A percentile compares a stretch with the other conserved stretches of the same genome.
These are phyloP conservation scores for Listronotus oregonensis DNA, from an alignment of 1,140 invertebrate genomes.

Conservation along the genomic window DNA sequence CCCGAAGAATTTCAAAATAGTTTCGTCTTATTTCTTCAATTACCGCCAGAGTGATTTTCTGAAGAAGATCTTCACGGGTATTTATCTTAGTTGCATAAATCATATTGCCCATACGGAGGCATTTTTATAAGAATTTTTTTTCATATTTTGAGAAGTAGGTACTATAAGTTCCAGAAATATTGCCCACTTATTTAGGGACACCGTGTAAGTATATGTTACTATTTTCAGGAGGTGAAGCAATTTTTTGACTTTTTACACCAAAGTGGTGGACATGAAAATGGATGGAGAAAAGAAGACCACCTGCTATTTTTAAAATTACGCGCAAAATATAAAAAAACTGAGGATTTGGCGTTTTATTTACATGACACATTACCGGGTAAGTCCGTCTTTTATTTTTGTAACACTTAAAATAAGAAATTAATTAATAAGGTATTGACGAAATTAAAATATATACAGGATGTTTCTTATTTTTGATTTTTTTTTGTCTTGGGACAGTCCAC, in stretches of 20 bases:
- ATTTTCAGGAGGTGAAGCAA: constrained; percentile 57
- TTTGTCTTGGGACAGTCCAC: too few relatives aligned
- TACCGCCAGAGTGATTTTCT: too few relatives aligned
- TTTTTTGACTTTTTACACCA: constrained; percentile 58
- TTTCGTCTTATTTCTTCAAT: too few relatives aligned
- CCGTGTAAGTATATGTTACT: neutral
- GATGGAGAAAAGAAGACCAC: constrained; percentile 61
- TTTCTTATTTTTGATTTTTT: too few relatives aligned
- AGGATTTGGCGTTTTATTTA: constrained; percentile 41
- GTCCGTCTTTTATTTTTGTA: neutral
- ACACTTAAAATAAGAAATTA: neutral
- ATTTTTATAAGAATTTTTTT: too few relatives aligned
- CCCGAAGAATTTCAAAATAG: too few relatives aligned
- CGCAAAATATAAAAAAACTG: constrained; percentile 53
- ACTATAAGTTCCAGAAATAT: too few relatives aligned
- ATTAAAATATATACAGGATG: neutral
- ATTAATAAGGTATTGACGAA: neutral
- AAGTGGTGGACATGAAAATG: constrained; percentile 57
- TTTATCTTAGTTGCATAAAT: too few relatives aligned
- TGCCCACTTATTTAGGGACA: too few relatives aligned
- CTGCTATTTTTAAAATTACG: constrained; percentile 58
- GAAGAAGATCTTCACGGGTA: too few relatives aligned
- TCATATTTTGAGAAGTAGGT: too few relatives aligned
- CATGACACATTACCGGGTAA: constrained; percentile 47
- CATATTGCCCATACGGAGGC: too few relatives aligned